Evolutionary conservation across 92 coral and sea anemone genomes (phyloP), one percentile per base, ranked within the genome.

Genomic region (Epizoanthus ramosus): DNA sequence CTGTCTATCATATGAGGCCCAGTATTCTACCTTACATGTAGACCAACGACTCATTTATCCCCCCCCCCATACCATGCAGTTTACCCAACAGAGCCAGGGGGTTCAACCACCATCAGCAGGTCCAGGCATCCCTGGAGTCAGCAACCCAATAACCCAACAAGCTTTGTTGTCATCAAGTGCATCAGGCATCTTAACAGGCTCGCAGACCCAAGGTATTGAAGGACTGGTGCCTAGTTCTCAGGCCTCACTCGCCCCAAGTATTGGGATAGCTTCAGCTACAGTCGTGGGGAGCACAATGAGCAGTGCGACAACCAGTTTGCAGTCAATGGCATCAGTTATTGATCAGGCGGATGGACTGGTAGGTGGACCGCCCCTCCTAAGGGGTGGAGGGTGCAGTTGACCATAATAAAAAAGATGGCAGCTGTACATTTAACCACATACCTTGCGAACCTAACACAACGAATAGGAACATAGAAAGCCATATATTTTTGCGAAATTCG

Each of bases 131-230:
- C 80, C 91, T 35, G 69, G 81, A 17, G 81, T 60, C 9, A 84
- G 68, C 76, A 74, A 84, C 19, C 92, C 89, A 59, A 89, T 90
- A 22, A 71, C 84, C 79, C 93, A 90, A 76, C 91, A 85, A 74
- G 13, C 93, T 47, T 57, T 92, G 84, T 72, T 92, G 43, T 56
- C 87, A 8, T 76, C 92, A 45, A 87, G 37, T 14, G 91, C 73
- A 21, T 24, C 70, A 15, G 33, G 71, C 18, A 82, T 83, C 73
- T 63, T 88, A 54, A 74, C 83, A 4, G 74, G 92, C 57, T 70
- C 91, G 13, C 90, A 88, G 57, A 87, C 87, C 17, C 97, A 92
- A 67, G 67, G 70, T 60, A 79, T 86, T 50, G 97, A 93, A 23
- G 85, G 84, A 57, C 81, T 92, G 85, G 83, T 85, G n/a, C 57